phyloP scores from a whole-genome alignment of 2,797 vertebrate genomes.

The Jordanella pulchra region DNA sequence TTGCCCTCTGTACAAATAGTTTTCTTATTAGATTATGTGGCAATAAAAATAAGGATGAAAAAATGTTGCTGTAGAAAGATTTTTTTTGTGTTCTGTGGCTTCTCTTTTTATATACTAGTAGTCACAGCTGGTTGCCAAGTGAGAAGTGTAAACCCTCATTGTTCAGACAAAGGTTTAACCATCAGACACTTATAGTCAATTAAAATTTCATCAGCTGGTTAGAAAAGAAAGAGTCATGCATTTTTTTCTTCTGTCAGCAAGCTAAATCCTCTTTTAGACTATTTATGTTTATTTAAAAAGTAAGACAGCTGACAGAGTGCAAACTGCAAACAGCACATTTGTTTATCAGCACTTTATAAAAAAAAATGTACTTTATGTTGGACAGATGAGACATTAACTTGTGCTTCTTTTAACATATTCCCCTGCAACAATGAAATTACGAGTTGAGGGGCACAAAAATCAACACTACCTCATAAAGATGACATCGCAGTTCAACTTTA shows the following conservation, averaged over 20 bases:
- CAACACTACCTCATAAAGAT: not conserved
- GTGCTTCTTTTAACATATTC: not conserved
- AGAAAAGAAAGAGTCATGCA: conserved; percentile 32
- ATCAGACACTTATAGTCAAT: conserved; percentile 64
- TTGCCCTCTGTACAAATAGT: conserved; percentile 21
- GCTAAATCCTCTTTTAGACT: conserved; percentile 38
- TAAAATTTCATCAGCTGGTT: conserved; percentile 65
- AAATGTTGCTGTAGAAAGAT: conserved; percentile 53
- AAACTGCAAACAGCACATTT: conserved; percentile 14
- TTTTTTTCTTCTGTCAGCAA: conserved; percentile 60
- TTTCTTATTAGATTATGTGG: conserved; percentile 36
- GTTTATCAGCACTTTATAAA: conserved; percentile 51
- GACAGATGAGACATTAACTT: not conserved
- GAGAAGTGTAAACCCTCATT: conserved; percentile 37
- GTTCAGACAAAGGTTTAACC: conserved; percentile 49
- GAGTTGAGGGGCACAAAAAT: not conserved
- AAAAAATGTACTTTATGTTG: conserved; percentile 8
- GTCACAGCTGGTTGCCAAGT: conserved; percentile 55
- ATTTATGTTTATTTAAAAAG: conserved; percentile 36
- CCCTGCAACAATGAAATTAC: not conserved
- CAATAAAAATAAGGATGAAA: conserved; percentile 36
- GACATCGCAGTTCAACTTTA: conserved; percentile 1
- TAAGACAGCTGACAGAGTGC: conserved; percentile 39
- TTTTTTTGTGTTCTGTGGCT: conserved; percentile 51
- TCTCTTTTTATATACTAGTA: conserved; percentile 55